These are phyloP conservation scores for Eledona agricola DNA, from an alignment of 2,888 invertebrate species.

Conservation along the genomic window DNA sequence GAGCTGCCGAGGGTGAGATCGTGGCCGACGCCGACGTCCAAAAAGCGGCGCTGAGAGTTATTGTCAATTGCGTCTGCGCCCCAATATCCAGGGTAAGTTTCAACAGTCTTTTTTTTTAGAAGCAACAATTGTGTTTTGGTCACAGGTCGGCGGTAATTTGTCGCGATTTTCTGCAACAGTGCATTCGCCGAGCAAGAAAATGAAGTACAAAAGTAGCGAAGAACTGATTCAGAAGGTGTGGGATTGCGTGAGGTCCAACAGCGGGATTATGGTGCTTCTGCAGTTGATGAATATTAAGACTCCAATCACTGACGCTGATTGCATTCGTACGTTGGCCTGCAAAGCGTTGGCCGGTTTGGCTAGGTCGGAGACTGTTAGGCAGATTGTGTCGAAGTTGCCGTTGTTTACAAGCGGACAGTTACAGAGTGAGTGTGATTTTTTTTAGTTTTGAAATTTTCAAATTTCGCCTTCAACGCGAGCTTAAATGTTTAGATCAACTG, in stretches of 20 bases:
- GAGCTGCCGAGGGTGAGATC: conserved; percentile 90
- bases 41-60: conserved; percentile 86
- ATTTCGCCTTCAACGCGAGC: no score
- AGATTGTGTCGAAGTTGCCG: conserved; percentile 95
- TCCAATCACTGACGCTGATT: conserved; percentile 97
- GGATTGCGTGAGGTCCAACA: conserved; percentile 93
- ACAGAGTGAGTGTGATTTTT: conserved; percentile 69
- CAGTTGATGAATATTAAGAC: conserved; percentile 90
- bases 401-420: conserved; percentile 92
- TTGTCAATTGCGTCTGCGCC: conserved; percentile 94
- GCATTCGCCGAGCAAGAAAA: conserved; percentile 70
- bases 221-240: conserved; percentile 92
- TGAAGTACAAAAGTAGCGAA: conserved; percentile 74
- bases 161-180: conserved; percentile 63
- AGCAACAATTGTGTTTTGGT: conserved; percentile 6
- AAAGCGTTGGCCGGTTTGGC: conserved; percentile 92
- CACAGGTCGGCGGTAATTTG: conserved; percentile 65
- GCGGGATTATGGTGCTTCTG: conserved; percentile 94
- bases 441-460: conserved; percentile 14
- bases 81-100: conserved; percentile 79
- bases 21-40: conserved; percentile 92
- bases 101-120: conserved; percentile 11
- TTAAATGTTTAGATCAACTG: background rate
- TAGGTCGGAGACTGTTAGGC: conserved; percentile 90
- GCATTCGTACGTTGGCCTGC: conserved; percentile 92